A percentile compares a stretch with the other conserved stretches of the same genome.
Evolutionary conservation across 2,888 invertebrate genomes (phyloP).

Genomic region (Mythimna lalbum): DNA sequence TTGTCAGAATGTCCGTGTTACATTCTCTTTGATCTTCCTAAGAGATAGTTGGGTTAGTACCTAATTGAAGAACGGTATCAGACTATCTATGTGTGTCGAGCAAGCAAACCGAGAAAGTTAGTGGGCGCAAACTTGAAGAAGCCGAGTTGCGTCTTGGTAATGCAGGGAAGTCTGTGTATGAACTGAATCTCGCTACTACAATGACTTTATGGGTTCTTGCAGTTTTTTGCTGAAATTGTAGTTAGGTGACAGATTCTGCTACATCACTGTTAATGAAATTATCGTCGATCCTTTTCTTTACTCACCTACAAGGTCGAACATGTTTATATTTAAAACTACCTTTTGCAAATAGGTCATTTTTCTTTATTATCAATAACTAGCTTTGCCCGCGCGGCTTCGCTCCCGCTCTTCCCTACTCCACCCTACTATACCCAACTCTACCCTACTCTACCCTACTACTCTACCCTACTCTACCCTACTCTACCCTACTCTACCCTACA

Average conservation of each 20-base stretch:
- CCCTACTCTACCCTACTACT: too few species aligned
- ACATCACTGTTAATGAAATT: background rate
- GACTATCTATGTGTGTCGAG: slow-evolving; percentile 11
- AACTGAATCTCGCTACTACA: slow-evolving; percentile 12
- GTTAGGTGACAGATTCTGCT: background rate
- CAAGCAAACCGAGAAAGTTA: slow-evolving; percentile 32
- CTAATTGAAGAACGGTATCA: slow-evolving; percentile 17
- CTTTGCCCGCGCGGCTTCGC: too few species aligned
- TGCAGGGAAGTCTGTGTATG: slow-evolving; percentile 1
- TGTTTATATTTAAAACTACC: background rate
- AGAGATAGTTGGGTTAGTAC: slow-evolving; percentile 26
- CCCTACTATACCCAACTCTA: too few species aligned
- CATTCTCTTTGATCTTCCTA: slow-evolving; percentile 19
- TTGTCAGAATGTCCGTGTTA: slow-evolving; percentile 25
- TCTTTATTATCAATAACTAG: too few species aligned
- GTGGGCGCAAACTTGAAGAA: slow-evolving; percentile 39
- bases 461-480: too few species aligned
- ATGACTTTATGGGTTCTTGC: background rate
- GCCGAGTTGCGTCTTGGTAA: slow-evolving; percentile 22
- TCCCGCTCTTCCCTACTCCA: too few species aligned
- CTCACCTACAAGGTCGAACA: background rate
- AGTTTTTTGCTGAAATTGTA: background rate
- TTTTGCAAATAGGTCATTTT: too few species aligned
- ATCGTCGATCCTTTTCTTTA: background rate
- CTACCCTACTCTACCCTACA: too few species aligned